Evolutionary conservation across 2,113 vertebrate genomes (phyloP).

Genomic region (Antechinus stuartii): DNA sequence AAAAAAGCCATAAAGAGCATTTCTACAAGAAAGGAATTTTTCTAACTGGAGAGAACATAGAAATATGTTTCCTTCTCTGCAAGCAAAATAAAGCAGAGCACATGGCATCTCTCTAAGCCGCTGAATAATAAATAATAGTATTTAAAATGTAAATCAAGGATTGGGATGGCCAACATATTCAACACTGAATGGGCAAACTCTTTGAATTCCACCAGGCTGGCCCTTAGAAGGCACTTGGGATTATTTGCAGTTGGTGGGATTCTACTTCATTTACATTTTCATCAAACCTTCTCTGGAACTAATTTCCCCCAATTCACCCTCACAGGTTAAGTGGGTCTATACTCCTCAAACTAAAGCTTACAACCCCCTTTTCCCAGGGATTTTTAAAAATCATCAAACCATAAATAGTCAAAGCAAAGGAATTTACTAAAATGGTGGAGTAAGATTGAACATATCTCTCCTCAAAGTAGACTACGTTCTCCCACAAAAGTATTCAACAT

Average conservation of each 20-base stretch:
- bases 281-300: not conserved
- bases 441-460: not conserved
- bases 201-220: not conserved
- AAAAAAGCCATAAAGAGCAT: constrained; percentile 69
- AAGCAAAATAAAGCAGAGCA: constrained; percentile 35
- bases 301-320: not conserved
- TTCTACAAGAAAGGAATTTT: constrained; percentile 60
- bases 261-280: not conserved
- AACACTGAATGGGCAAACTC: not conserved
- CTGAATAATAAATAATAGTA: constrained; percentile 28
- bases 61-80: constrained; percentile 28
- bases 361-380: too few relatives aligned
- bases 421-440: not conserved
- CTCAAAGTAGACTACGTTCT: not conserved
- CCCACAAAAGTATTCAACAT: not conserved
- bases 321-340: not conserved
- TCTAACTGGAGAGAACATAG: constrained; percentile 52
- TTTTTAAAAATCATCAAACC: not conserved
- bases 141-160: not conserved
- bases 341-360: not conserved
- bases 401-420: not conserved
- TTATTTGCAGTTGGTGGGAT: not conserved
- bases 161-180: not conserved
- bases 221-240: not conserved
- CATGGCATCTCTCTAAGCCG: constrained; percentile 56